phyloP scores from a whole-genome alignment of 2,888 invertebrate species.

The Tipula helvola region DNA sequence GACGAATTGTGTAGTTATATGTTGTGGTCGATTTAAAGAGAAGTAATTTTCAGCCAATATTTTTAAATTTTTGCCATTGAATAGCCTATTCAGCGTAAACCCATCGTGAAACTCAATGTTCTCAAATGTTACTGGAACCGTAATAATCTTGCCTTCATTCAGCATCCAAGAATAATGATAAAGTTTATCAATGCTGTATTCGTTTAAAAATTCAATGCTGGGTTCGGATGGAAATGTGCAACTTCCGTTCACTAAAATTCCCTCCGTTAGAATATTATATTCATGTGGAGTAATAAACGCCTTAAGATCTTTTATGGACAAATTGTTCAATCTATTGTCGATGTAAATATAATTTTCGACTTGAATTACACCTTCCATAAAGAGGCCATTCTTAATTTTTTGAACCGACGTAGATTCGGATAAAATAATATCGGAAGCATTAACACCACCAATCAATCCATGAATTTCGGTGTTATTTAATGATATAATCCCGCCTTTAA shows the following conservation, averaged over 20 bases:
- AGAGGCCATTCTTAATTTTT: neutral
- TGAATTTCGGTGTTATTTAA: conserved; percentile 16
- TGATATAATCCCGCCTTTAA: conserved; percentile 21
- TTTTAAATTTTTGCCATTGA: conserved; percentile 37
- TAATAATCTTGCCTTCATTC: neutral
- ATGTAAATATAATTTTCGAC: neutral
- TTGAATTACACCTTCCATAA: neutral
- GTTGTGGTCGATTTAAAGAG: conserved; percentile 39
- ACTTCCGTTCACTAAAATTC: neutral
- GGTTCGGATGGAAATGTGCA: neutral
- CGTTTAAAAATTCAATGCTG: neutral
- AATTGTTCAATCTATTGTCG: conserved; percentile 12
- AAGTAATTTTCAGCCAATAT: conserved; percentile 39
- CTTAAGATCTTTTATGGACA: conserved; percentile 29
- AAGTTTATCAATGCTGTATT: neutral
- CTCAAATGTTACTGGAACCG: neutral
- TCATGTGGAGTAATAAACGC: conserved; percentile 22
- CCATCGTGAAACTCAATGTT: neutral
- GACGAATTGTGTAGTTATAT: conserved; percentile 31
- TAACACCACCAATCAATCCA: conserved; percentile 31
- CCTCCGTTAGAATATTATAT: conserved; percentile 19
- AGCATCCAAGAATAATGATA: neutral
- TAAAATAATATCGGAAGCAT: conserved; percentile 27
- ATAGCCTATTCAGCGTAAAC: conserved; percentile 31
- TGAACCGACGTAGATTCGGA: conserved; percentile 27